Evolutionary conservation across 2,113 vertebrate species (phyloP).

Genomic region (Callopanchax toddi): DNA sequence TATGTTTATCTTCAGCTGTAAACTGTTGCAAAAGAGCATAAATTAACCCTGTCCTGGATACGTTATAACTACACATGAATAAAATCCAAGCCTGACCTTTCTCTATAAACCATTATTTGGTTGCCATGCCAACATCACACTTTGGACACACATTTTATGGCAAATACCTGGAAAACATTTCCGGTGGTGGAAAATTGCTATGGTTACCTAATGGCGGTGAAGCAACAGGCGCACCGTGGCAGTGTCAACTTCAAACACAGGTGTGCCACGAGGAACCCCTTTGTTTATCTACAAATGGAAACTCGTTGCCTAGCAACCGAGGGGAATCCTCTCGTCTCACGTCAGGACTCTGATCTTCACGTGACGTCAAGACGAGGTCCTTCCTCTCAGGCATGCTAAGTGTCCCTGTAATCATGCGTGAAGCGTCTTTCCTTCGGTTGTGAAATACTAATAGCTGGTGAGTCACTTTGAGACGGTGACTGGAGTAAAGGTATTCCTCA

Average conservation of each 20-base stretch:
- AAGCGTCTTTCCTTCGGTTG: constrained; percentile 42
- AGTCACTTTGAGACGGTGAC: constrained; percentile 50
- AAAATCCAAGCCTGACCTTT: constrained; percentile 31
- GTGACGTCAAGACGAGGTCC: constrained; percentile 70
- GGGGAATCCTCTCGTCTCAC: constrained; percentile 73
- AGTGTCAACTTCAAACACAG: constrained; percentile 63
- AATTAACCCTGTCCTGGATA: not conserved
- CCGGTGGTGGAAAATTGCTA: constrained; percentile 66
- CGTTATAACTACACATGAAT: constrained; percentile 9
- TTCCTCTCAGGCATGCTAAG: constrained; percentile 35
- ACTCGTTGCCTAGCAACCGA: constrained; percentile 71
- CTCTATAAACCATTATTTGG: constrained; percentile 26
- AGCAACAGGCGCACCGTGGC: constrained; percentile 70
- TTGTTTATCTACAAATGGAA: constrained; percentile 68
- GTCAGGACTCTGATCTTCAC: constrained; percentile 30
- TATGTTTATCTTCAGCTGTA: not conserved
- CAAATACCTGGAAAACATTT: constrained; percentile 10
- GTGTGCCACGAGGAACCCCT: constrained; percentile 61
- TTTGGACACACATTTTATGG: constrained; percentile 24
- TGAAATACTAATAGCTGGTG: constrained; percentile 52
- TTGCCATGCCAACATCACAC: constrained; percentile 26
- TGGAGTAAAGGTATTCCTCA: constrained; percentile 50
- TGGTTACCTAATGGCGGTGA: constrained; percentile 58
- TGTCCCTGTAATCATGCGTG: constrained; percentile 37
- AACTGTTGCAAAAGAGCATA: not conserved